A percentile compares a stretch with the other conserved stretches of the same genome.
These are phyloP conservation scores for Mungos mungo DNA, from an alignment of 2,113 vertebrate genomes.

Conservation along the genomic window DNA sequence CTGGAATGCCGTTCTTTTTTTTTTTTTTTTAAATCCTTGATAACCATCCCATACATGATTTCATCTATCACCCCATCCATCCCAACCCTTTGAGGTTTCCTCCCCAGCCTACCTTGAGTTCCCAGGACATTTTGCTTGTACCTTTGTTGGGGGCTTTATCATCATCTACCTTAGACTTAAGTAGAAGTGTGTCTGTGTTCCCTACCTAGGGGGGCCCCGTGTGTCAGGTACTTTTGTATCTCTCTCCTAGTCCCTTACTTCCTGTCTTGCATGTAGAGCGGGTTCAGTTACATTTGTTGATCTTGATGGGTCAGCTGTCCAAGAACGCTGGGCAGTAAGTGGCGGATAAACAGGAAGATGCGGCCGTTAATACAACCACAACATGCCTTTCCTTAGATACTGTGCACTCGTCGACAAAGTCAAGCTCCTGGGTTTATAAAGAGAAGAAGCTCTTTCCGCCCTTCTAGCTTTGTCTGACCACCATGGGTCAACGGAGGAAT, in stretches of 20 bases:
- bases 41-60: background rate
- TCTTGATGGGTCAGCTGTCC: background rate
- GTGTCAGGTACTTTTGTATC: background rate
- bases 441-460: background rate
- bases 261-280: background rate
- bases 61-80: background rate
- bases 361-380: background rate
- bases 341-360: constrained; percentile 50
- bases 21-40: background rate
- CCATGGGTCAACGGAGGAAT: constrained; percentile 46
- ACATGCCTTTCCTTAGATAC: background rate
- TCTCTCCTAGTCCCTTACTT: background rate
- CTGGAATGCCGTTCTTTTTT: background rate
- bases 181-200: background rate
- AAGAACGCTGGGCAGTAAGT: constrained; percentile 30
- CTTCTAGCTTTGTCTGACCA: constrained; percentile 26
- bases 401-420: background rate
- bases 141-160: background rate
- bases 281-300: background rate
- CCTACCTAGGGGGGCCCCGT: accelerated
- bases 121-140: background rate
- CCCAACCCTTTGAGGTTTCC: background rate
- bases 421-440: constrained; percentile 40
- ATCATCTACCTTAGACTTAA: background rate
- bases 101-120: background rate